Conservation (phyloP, 2,888 invertebrate genomes). For the Bhutanitis thaidina region DNA sequence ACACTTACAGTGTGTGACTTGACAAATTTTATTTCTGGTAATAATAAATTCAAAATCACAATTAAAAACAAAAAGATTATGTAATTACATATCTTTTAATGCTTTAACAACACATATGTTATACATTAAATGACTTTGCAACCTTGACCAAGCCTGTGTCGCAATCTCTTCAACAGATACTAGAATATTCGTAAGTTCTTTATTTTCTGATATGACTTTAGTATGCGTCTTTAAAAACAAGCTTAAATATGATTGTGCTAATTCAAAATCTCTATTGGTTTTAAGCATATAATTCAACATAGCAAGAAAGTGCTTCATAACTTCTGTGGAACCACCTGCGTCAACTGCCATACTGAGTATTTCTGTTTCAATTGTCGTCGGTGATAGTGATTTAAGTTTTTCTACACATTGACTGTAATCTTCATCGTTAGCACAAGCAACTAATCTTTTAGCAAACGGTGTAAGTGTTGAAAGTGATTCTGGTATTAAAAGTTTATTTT, state of each 20-base stretch:
- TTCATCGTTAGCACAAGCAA: slow-evolving; percentile 63
- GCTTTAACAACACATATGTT: slow-evolving; percentile 87
- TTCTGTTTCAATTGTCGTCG: slow-evolving; percentile 93
- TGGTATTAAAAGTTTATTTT: slow-evolving; percentile 78
- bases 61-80: slow-evolving; percentile 17
- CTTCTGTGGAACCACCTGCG: slow-evolving; percentile 83
- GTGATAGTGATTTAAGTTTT: slow-evolving; percentile 84
- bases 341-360: slow-evolving; percentile 88
- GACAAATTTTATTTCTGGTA: too few species aligned
- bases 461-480: slow-evolving; percentile 83
- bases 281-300: slow-evolving; percentile 85
- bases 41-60: too few species aligned
- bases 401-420: slow-evolving; percentile 81
- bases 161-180: slow-evolving; percentile 80
- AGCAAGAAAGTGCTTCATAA: slow-evolving; percentile 89
- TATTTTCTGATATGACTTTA: slow-evolving; percentile 75
- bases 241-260: slow-evolving; percentile 93
- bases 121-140: slow-evolving; percentile 86
- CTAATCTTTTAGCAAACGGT: slow-evolving; percentile 83
- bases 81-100: slow-evolving; percentile 82
- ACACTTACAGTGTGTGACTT: too few species aligned
- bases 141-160: slow-evolving; percentile 81
- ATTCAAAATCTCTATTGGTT: slow-evolving; percentile 91
- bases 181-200: slow-evolving; percentile 76
- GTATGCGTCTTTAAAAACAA: slow-evolving; percentile 92